Base-by-base conservation (phyloP, 2,113 vertebrate genomes). In the Ictidomys tridecemlineatus region DNA sequence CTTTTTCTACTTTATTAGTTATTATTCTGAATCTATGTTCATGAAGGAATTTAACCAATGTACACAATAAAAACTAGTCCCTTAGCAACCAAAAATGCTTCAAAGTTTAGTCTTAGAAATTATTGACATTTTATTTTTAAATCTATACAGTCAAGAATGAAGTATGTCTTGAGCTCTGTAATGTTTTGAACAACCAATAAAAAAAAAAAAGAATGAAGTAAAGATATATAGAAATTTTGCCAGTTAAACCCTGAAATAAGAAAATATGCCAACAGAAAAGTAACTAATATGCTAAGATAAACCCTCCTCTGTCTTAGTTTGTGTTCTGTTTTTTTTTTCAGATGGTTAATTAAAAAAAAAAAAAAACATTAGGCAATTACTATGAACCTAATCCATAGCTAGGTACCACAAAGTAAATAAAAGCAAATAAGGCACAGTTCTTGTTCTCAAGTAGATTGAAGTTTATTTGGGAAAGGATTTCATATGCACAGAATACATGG, bases 111-210 rank as follows among this genome's bases (percentile, higher is more conserved):
- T 93, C 97, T 95, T 93, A 94, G 65, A 32, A 80, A 24, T 85
- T 63, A 84, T 32, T 8, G 30, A 93, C 34, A 96, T 97, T 94
- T 91, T 77, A 65, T 76, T 97, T 96, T 63, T 93, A 53, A 72
- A 24, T 91, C 37, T 53, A 73, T 80, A 89, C 91, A 10, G 11
- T 89, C 42, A 95, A 85, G 39, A 93, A 85, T 82, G 67, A 93
- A 94, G 53, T 70, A 95, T n/a, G n/a, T n/a, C n/a, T n/a, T n/a
- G n/a, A n/a, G n/a, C n/a, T n/a, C n/a, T n/a, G n/a, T n/a, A n/a
- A n/a, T n/a, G n/a, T n/a, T n/a, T n/a, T n/a, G n/a, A n/a, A n/a
- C n/a, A n/a, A n/a, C n/a, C n/a, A n/a, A n/a, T n/a, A n/a, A n/a
- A n/a, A n/a, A n/a, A n/a, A n/a, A n/a, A n/a, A n/a, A 95, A 85